Evolutionary conservation across 2,797 vertebrate genomes (phyloP).

Genomic region (Ptychobarbus kaznakovi): DNA sequence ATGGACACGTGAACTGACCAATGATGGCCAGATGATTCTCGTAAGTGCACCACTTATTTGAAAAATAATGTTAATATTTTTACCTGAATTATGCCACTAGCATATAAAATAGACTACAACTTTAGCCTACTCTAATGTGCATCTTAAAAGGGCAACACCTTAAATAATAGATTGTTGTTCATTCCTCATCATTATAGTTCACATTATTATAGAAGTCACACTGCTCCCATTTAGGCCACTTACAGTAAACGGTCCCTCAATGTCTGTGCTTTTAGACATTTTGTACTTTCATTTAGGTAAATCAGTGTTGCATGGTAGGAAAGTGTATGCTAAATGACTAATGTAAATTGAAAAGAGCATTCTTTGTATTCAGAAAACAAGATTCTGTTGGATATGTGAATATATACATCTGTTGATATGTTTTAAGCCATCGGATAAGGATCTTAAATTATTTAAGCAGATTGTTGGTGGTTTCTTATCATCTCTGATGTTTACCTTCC

Average conservation of each 20-base stretch:
- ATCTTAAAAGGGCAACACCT: background rate
- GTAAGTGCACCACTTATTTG: conserved; percentile 68
- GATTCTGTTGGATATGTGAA: background rate
- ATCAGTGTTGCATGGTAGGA: background rate
- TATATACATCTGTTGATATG: background rate
- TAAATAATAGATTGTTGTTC: background rate
- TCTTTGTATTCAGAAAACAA: background rate
- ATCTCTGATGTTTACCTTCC: conserved; percentile 58
- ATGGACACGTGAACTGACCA: conserved; percentile 91
- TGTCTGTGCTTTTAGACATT: background rate
- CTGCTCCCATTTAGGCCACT: background rate
- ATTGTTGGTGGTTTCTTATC: background rate
- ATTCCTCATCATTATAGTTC: background rate
- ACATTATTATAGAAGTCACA: conserved; percentile 19
- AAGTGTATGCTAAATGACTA: background rate
- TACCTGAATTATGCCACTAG: background rate
- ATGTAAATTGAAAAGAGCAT: background rate
- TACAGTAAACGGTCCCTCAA: background rate
- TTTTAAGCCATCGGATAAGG: conserved; percentile 11
- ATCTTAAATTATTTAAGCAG: conserved; percentile 28
- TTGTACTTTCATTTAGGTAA: background rate
- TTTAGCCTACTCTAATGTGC: background rate
- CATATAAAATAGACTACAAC: background rate
- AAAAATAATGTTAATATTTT: background rate
- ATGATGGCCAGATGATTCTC: conserved; percentile 87